phyloP scores from a whole-genome alignment of 2,888 invertebrate genomes.

The Germaria angustata region DNA sequence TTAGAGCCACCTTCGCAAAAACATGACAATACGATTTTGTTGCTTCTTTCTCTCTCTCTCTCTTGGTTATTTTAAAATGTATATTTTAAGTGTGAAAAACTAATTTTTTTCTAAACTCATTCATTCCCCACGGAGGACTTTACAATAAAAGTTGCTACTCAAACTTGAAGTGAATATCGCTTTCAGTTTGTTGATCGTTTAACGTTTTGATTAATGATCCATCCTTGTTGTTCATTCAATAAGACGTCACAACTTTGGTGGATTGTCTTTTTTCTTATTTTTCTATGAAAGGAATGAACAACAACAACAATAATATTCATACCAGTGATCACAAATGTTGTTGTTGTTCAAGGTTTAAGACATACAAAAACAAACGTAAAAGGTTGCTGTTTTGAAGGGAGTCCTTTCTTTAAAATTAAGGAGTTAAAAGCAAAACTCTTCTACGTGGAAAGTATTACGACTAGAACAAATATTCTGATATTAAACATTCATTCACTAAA shows the following conservation, averaged over 20 bases:
- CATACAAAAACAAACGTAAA: background rate
- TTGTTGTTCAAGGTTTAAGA: background rate
- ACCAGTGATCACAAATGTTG: background rate
- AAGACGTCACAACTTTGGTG: conserved; percentile 31
- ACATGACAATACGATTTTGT: conserved; percentile 76
- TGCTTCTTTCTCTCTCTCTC: too few species aligned
- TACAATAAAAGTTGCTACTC: conserved; percentile 15
- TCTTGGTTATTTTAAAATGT: background rate
- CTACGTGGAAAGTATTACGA: too few species aligned
- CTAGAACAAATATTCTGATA: too few species aligned
- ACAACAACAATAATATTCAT: background rate
- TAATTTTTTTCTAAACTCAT: conserved; percentile 27
- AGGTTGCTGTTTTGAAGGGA: background rate
- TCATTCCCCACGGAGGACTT: conserved; percentile 6
- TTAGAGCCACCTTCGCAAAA: conserved; percentile 60
- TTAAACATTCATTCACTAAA: too few species aligned
- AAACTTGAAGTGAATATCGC: conserved; percentile 67
- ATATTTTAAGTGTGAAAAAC: conserved; percentile 45
- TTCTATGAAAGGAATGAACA: background rate
- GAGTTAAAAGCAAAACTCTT: too few species aligned
- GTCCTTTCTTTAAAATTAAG: too few species aligned
- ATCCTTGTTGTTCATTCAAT: background rate
- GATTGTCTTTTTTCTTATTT: background rate
- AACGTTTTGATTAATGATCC: conserved; percentile 77
- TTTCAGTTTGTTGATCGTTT: conserved; percentile 76